A percentile compares a stretch with the other conserved stretches of the same genome.
phyloP scores from a whole-genome alignment of 2,888 invertebrate species.

The Boloria selene region DNA sequence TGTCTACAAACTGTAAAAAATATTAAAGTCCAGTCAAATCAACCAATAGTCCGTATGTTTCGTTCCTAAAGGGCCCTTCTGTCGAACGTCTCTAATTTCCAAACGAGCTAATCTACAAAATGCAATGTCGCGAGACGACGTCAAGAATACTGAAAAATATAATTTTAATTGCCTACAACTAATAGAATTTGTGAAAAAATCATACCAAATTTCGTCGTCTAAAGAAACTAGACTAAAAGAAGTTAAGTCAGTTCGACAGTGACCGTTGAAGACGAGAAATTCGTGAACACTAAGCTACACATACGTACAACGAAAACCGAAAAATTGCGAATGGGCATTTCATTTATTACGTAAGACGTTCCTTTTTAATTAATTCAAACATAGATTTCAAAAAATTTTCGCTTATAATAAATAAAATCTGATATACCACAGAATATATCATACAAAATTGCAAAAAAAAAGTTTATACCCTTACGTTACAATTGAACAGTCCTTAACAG shows the following conservation, averaged over 20 bases:
- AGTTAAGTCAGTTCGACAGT: slow-evolving; percentile 53
- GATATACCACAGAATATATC: background rate
- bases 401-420: background rate
- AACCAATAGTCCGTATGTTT: slow-evolving; percentile 18
- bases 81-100: slow-evolving; percentile 58
- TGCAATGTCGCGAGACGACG: slow-evolving; percentile 51
- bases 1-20: background rate
- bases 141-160: slow-evolving; percentile 33
- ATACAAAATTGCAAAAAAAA: background rate
- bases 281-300: slow-evolving; percentile 55
- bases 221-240: slow-evolving; percentile 61
- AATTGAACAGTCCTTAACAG: slow-evolving; percentile 10
- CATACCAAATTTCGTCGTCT: slow-evolving; percentile 46
- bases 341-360: slow-evolving; percentile 18
- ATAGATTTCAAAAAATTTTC: background rate
- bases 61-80: slow-evolving; percentile 46
- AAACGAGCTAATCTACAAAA: slow-evolving; percentile 59
- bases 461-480: background rate
- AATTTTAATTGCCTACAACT: slow-evolving; percentile 46
- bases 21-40: background rate
- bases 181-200: slow-evolving; percentile 55
- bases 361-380: no score
- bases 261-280: slow-evolving; percentile 47
- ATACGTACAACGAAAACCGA: slow-evolving; percentile 41
- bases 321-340: slow-evolving; percentile 39